phyloP scores from a whole-genome alignment of 2,113 vertebrate species.

The Limanda limanda region DNA sequence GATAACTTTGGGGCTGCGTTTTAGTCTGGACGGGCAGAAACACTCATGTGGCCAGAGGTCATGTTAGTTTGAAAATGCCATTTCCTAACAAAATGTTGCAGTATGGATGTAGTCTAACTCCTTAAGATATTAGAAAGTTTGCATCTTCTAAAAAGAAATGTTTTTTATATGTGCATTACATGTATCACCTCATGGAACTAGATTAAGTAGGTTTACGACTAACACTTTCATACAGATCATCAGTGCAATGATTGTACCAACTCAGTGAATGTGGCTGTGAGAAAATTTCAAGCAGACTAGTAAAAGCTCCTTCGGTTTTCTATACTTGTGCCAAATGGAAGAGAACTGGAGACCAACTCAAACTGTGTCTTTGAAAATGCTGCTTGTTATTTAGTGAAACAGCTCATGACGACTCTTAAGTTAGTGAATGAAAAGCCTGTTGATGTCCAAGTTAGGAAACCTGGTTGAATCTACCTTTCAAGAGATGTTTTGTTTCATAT shows the following conservation, averaged over 20 bases:
- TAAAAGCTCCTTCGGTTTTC: constrained; percentile 23
- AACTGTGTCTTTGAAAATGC: constrained; percentile 41
- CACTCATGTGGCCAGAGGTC: no score
- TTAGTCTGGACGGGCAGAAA: no score
- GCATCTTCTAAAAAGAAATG: constrained; percentile 34
- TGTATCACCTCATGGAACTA: constrained; percentile 32
- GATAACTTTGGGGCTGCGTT: no score
- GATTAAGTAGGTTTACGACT: constrained; percentile 22
- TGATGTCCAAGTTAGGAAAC: constrained; percentile 2
- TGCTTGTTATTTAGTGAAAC: not conserved
- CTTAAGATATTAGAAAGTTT: not conserved
- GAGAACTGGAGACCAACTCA: constrained; percentile 33
- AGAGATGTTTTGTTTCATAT: constrained; percentile 10
- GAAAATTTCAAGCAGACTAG: constrained; percentile 8
- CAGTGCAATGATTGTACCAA: constrained; percentile 45
- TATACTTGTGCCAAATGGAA: constrained; percentile 53
- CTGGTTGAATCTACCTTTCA: not conserved
- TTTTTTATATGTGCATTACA: constrained; percentile 38
- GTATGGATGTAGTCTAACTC: not conserved
- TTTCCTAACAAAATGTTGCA: no score
- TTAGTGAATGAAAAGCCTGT: not conserved
- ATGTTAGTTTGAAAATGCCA: no score
- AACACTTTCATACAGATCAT: constrained; percentile 38
- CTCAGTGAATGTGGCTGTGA: constrained; percentile 42
- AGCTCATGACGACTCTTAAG: not conserved